Percentiles rank a stretch among this genome's conserved stretches.
These are phyloP conservation scores for Amyelois transitella DNA, from an alignment of 1,140 invertebrate genomes.

Conservation along the genomic window DNA sequence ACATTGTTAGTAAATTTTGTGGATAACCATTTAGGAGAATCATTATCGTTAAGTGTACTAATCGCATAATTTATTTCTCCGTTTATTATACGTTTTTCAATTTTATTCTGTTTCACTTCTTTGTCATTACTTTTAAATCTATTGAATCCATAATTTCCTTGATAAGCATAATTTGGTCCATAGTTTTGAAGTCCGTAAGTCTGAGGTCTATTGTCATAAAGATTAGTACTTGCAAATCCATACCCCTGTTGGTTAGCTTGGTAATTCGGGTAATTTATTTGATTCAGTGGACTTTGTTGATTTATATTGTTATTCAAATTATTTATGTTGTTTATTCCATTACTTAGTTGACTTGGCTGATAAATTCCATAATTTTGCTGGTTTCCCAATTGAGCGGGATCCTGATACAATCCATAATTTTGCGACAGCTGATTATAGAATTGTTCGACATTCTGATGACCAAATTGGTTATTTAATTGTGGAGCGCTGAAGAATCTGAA, in stretches of 20 bases:
- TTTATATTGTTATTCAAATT: neutral
- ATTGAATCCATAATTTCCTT: slow-evolving; percentile 25
- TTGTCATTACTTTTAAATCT: slow-evolving; percentile 20
- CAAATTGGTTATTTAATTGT: slow-evolving; percentile 19
- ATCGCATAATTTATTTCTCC: slow-evolving; percentile 20
- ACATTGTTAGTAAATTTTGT: slow-evolving; percentile 22
- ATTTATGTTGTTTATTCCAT: neutral
- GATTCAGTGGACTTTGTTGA: neutral
- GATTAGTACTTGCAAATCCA: slow-evolving; percentile 16
- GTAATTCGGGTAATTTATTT: neutral
- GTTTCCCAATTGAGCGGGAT: neutral
- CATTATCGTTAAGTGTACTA: slow-evolving; percentile 11
- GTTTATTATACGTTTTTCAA: slow-evolving; percentile 50
- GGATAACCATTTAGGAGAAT: slow-evolving; percentile 35
- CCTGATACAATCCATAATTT: slow-evolving; percentile 21
- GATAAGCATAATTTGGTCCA: slow-evolving; percentile 10
- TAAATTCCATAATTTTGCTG: slow-evolving; percentile 24
- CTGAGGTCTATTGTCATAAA: neutral
- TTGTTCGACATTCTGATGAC: slow-evolving; percentile 39
- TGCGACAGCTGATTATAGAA: slow-evolving; percentile 49
- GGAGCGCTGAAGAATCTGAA: slow-evolving; percentile 83
- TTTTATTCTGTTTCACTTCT: slow-evolving; percentile 16
- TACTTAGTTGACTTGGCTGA: slow-evolving; percentile 10
- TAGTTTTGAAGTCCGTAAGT: slow-evolving; percentile 20
- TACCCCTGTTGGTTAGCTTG: slow-evolving; percentile 17